Evolutionary conservation across 2,113 vertebrate species (phyloP), one percentile per base, ranked within the genome.

Genomic region (Ceratotherium simum): DNA sequence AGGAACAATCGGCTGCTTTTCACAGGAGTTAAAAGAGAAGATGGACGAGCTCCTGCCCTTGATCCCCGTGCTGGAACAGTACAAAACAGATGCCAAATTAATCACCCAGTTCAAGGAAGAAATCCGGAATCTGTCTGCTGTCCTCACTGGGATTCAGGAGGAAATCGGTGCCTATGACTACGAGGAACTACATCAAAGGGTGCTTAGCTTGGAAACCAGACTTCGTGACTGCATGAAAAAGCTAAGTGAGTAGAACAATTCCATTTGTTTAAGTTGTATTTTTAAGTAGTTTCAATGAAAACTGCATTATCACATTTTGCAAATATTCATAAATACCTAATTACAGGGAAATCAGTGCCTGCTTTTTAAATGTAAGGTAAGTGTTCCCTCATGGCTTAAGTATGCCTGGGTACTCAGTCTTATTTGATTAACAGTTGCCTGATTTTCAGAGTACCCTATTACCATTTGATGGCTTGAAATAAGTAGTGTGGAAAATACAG

Each of bases 61-160:
- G 98, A 99, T 99, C 96, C 99, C 99, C 0, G 99, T 99, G 91
- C 98, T 99, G 98, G 99, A 99, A 97, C 99, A 99, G 98, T 99
- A 99, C 98, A 99, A 99, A 99, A 99, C 99, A 48, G 99, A 99
- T 86, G 99, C 99, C 85, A 99, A 99, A 90, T 98, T 99, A 96
- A 99, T 99, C 98, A 99, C 99, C 33, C 99, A 99, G 97, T 99
- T 99, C 99, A 99, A 99, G 98, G 99, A 99, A 96, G 99, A 99
- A 98, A 99, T 99, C 96, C 99, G 99, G 97, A 99, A 99, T 98
- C 98, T 99, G 86, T 99, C 99, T 7, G 98, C 98, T 0, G 99
- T 99, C 36, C 99, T 99, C 92, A 99, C 99, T 0, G 99, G 99
- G 27, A 99, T 99, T 97, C 99, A 99, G 98, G 99, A 99, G 91